These are phyloP conservation scores for Engraulis encrasicolus DNA, from an alignment of 2,113 vertebrate species.

Conservation along the genomic window DNA sequence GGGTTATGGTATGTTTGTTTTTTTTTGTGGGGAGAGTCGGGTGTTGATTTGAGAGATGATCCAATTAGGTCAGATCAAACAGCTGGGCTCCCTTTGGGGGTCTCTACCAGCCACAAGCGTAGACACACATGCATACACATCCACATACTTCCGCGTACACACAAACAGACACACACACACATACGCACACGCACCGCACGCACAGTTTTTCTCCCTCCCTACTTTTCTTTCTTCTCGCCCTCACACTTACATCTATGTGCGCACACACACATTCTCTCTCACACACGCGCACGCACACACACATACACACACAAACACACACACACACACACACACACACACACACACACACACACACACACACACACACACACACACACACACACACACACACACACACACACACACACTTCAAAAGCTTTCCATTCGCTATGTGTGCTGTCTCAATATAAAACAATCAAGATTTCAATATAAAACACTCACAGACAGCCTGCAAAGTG, in stretches of 20 bases:
- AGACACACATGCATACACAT: background rate
- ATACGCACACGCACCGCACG: too few species aligned
- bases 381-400: too few species aligned
- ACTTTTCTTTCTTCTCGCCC: too few species aligned
- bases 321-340: background rate
- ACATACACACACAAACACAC: conserved; percentile 4
- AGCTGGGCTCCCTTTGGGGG: conserved; percentile 16
- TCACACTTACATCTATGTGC: too few species aligned
- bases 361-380: background rate
- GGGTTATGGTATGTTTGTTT: conserved; percentile 21
- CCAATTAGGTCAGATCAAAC: conserved; percentile 23
- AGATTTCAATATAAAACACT: background rate
- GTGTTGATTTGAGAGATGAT: conserved; percentile 22
- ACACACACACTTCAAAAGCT: too few species aligned
- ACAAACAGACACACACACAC: background rate
- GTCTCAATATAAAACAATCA: background rate
- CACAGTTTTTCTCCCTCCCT: too few species aligned
- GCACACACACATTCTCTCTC: background rate
- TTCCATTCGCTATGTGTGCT: background rate
- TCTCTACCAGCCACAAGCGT: conserved; percentile 12
- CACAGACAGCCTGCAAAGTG: background rate
- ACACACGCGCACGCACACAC: background rate
- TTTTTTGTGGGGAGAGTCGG: background rate
- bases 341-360: background rate
- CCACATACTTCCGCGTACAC: background rate